These are phyloP conservation scores for Cephus cinctus DNA, from an alignment of 1,140 invertebrate genomes.

Conservation along the genomic window DNA sequence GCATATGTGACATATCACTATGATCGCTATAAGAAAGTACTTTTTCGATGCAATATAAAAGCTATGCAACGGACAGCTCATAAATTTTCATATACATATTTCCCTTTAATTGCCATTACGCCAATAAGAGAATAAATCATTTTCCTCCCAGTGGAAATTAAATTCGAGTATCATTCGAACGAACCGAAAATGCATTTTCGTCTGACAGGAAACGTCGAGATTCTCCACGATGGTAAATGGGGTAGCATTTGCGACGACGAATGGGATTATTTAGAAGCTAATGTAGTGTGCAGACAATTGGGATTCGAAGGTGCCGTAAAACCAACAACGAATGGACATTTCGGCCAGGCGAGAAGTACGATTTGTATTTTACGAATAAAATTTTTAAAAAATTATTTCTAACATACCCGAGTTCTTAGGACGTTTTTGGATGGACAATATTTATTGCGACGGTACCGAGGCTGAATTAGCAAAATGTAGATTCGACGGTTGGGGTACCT, in stretches of 20 bases:
- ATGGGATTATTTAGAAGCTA: slow-evolving; percentile 80
- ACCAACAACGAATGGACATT: slow-evolving; percentile 71
- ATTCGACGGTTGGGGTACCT: slow-evolving; percentile 80
- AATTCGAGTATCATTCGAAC: too few species aligned
- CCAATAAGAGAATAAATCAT: background rate
- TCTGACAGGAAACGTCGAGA: slow-evolving; percentile 83
- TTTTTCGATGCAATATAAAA: too few species aligned
- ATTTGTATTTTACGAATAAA: slow-evolving; percentile 20
- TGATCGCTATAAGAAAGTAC: too few species aligned
- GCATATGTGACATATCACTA: too few species aligned
- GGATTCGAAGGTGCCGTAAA: slow-evolving; percentile 64
- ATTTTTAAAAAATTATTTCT: background rate
- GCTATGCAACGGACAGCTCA: too few species aligned
- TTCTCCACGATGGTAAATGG: slow-evolving; percentile 82
- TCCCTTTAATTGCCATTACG: background rate
- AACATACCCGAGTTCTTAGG: slow-evolving; percentile 51
- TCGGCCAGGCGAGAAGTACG: slow-evolving; percentile 71
- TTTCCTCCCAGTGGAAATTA: background rate
- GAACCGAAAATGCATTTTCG: too few species aligned
- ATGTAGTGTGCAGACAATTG: slow-evolving; percentile 78
- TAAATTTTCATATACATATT: too few species aligned
- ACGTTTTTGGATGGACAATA: slow-evolving; percentile 87
- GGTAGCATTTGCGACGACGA: slow-evolving; percentile 91
- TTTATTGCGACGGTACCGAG: slow-evolving; percentile 82
- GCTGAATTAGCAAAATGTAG: slow-evolving; percentile 68